Evolutionary conservation across 1,140 invertebrate genomes (phyloP).

Genomic region (Steinernema feltiae): DNA sequence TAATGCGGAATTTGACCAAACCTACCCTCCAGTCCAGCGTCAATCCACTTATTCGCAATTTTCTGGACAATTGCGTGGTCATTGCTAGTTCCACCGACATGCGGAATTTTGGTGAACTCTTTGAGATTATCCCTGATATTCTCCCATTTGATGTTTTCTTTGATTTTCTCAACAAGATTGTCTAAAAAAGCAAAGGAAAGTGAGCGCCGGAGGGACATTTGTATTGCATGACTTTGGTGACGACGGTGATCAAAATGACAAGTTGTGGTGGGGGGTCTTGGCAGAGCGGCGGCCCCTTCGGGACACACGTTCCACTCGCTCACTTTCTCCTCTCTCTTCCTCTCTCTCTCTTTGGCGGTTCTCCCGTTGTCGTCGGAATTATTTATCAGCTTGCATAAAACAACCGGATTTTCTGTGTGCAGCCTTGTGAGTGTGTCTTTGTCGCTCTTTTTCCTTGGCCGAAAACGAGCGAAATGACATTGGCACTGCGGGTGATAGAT

Average conservation of each 20-base stretch:
- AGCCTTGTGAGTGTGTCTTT: background rate
- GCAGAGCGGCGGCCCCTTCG: background rate
- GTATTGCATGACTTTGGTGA: constrained; percentile 10
- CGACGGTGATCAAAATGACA: background rate
- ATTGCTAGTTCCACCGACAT: background rate
- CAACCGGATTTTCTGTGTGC: constrained; percentile 10
- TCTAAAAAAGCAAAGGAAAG: background rate
- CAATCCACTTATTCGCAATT: background rate
- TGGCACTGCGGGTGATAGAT: background rate
- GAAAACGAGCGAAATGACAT: too few relatives aligned
- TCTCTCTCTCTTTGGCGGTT: background rate
- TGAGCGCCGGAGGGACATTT: background rate
- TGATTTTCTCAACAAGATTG: background rate
- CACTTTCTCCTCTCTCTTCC: too few relatives aligned
- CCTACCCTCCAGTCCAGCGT: background rate
- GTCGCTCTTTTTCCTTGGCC: background rate
- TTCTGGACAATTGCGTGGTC: background rate
- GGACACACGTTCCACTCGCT: too few relatives aligned
- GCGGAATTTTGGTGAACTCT: background rate
- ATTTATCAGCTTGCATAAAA: constrained; percentile 12
- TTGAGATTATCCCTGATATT: background rate
- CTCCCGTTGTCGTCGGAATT: constrained; percentile 3
- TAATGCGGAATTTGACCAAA: background rate
- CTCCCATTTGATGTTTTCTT: background rate
- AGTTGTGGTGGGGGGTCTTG: background rate